Base-by-base conservation (phyloP, 2,888 invertebrate genomes). In the Eupeodes latifasciatus region DNA sequence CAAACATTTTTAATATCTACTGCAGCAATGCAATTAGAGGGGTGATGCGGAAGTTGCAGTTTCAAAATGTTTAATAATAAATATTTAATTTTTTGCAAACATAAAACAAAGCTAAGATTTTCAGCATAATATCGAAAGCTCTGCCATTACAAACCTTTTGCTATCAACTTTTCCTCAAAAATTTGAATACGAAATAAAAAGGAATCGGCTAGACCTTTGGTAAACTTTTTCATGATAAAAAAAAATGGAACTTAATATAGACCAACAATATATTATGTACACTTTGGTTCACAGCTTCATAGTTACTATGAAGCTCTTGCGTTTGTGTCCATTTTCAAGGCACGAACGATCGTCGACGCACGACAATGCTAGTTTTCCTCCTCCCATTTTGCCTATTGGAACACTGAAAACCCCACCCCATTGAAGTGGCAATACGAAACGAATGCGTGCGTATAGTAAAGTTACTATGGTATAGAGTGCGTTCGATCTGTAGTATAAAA, bases 311-410 rank as follows among this genome's bases (percentile, higher is more conserved):
- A 76, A 16, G 27, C 47, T 84, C 87, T 84, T 84, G 81, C 77
- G 84, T 64, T 88, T 80, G 72, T 51, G 61, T 72, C 81, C 74
- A 81, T 84, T 88, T 88, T 84, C 81, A 79, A 83, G 85, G 44
- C 59, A 71, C 75, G 64, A 27, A 66, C 61, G 64, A 75, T 3
- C 57, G 40, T 7, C 40, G 40, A 40, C 6, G 40, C 40, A 64
- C 64, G 62, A 77, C 57, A 81, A 27, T 82, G 16, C 27, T 62
- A 62, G 40, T 69, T 72, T 44, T 64, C 10, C 19, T 44, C 78
- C 66, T 77, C 49, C 11, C 59, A 36, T 59, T 11, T 47, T 61
- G 14, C 16, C 3, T 27, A 27, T 27, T 3, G 27, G 27, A 27
- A 0, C 19, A 76, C 69, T 89, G 53, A 49, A 61, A 86, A 79